Base-by-base conservation (phyloP, 2,113 vertebrate species). In the Sinocyclocheilus maitianheensis region DNA sequence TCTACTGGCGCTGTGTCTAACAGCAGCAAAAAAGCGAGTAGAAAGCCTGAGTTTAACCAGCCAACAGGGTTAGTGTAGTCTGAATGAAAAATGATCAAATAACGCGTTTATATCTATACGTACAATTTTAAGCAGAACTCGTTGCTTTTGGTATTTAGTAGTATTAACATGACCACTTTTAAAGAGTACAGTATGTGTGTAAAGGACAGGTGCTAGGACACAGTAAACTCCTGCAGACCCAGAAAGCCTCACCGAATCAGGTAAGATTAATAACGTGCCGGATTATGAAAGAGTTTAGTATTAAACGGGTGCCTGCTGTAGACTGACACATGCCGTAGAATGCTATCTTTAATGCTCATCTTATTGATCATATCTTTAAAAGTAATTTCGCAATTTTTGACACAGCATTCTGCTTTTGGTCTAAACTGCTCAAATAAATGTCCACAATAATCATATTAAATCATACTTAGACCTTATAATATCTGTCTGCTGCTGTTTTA, bases 131-230 rank as follows among this genome's bases (percentile, higher is more conserved):
- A 67, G 24, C 7, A 34, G 13, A 3, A 69, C 3, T 8, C 2
- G 5, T 14, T 69, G 26, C 14, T 69, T 14, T 69, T 69, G 43
- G 43, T 67, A 8, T 34, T 34, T 18, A 34, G 26, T 18, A 67
- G 3, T 14, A 69, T 34, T 69, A 16, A 34, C 30, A 69, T 67
- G 7, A 16, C 5, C 24, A 30, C 5, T 34, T 43, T 67, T 67
- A 34, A 34, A 67, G 20, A 69, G 65, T 69, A 34, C 8, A 18
- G 65, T 69, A 24, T 34, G 13, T 8, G 6, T 16, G 26, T 5
- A 34, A 67, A 34, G 24, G 26, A 26, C 26, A 26, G 26, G 26
- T 91, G 91, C 91, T 90, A 91, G 24, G 91, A 87, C 74, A 90
- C 90, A 12, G 76, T 78, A 90, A 91, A 91, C 91, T 79, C 2